Percentiles rank a stretch among this genome's conserved stretches.
Conservation (phyloP, 2,113 vertebrate species). For the Triplophysa tibetana region DNA sequence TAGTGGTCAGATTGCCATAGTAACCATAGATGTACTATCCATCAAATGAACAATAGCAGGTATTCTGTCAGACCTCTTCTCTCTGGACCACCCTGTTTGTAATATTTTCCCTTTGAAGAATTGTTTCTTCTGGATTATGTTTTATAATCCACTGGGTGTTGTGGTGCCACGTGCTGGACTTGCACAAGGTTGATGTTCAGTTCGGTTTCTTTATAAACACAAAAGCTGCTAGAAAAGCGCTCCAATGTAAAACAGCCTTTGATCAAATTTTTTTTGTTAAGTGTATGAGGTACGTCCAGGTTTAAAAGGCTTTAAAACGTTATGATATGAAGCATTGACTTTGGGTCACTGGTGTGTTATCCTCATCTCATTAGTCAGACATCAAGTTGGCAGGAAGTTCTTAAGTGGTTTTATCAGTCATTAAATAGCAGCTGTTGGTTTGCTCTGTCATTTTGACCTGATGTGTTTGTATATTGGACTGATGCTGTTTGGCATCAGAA, state of each 20-base stretch:
- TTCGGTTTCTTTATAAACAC: background rate
- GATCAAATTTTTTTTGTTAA: background rate
- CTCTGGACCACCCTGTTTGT: background rate
- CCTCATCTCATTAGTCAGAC: background rate
- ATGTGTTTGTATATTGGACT: background rate
- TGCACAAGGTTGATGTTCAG: background rate
- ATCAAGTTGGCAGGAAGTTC: slow-evolving; percentile 6
- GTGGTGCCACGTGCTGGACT: background rate
- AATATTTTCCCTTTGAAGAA: background rate
- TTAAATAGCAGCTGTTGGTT: slow-evolving; percentile 40
- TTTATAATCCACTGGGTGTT: background rate
- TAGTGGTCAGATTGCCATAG: slow-evolving; percentile 25
- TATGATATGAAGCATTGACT: background rate
- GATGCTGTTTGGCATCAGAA: background rate
- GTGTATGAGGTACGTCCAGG: background rate
- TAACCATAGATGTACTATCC: slow-evolving; percentile 3
- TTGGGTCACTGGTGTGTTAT: background rate
- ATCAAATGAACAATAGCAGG: background rate
- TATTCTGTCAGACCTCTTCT: background rate
- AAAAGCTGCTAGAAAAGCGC: background rate
- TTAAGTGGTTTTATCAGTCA: background rate
- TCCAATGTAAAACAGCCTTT: background rate
- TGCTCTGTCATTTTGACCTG: background rate
- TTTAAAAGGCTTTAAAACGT: background rate
- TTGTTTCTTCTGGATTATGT: background rate